Conservation (phyloP, 2,797 vertebrate genomes). For the Coregonus suidteri region DNA sequence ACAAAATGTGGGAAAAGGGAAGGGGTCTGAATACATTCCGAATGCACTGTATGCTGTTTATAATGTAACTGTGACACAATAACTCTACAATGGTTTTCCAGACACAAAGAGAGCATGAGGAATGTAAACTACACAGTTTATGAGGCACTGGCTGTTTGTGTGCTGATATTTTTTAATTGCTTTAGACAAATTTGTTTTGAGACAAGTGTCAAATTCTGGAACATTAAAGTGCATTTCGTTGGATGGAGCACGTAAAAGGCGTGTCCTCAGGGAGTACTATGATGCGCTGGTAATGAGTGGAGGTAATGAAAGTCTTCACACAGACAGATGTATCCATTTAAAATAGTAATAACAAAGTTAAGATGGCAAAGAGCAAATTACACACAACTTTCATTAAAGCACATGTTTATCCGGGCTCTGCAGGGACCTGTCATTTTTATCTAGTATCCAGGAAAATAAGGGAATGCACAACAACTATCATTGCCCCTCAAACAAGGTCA, state of each 20-base stretch:
- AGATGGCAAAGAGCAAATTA: constrained; percentile 83
- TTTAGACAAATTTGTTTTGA: constrained; percentile 83
- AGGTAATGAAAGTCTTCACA: constrained; percentile 84
- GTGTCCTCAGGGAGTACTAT: constrained; percentile 77
- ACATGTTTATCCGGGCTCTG: constrained; percentile 73
- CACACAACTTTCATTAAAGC: constrained; percentile 76
- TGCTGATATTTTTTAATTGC: constrained; percentile 82
- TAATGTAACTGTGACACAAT: constrained; percentile 42
- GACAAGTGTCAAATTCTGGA: constrained; percentile 71
- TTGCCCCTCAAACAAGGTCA: constrained; percentile 77
- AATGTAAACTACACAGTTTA: constrained; percentile 62
- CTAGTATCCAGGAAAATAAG: constrained; percentile 62
- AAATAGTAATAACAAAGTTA: constrained; percentile 84
- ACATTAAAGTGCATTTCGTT: constrained; percentile 80
- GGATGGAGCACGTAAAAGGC: constrained; percentile 80
- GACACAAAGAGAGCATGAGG: constrained; percentile 48
- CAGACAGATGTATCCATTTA: constrained; percentile 86
- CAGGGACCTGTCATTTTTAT: constrained; percentile 71
- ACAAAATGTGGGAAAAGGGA: too few species aligned
- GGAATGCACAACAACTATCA: constrained; percentile 61
- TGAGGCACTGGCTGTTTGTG: constrained; percentile 67
- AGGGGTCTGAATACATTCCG: too few species aligned
- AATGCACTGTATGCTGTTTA: not conserved
- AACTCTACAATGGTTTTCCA: constrained; percentile 33
- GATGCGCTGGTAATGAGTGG: constrained; percentile 79